phyloP scores from a whole-genome alignment of 2,888 invertebrate species.

The Acanthosepion pharaonis region DNA sequence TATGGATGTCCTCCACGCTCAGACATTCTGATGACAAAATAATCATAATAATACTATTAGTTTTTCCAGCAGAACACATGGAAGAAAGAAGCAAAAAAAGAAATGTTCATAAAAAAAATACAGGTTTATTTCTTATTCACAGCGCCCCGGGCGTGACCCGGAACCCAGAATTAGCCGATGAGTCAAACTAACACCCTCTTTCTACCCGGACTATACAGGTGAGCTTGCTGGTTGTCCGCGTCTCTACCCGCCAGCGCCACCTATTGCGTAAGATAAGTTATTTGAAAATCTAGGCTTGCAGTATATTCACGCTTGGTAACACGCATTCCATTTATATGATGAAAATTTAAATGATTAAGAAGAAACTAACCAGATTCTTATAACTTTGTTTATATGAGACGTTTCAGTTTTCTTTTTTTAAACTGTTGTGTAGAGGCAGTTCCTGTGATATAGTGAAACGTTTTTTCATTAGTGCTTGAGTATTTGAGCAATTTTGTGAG shows the following conservation, averaged over 20 bases:
- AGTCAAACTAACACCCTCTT: conserved; percentile 12
- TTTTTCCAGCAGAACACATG: not conserved
- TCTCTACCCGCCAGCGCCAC: not conserved
- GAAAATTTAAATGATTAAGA: not conserved
- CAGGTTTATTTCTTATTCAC: conserved; percentile 22
- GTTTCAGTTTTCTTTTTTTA: not conserved
- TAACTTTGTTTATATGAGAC: not conserved
- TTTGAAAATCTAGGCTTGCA: conserved; percentile 2
- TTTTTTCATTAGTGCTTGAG: not conserved
- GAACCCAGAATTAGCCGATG: not conserved
- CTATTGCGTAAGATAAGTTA: not conserved
- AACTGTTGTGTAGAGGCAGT: not conserved
- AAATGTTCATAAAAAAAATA: not conserved
- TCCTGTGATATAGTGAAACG: not conserved
- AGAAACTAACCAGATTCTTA: not conserved
- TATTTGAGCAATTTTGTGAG: no score
- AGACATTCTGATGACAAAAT: not conserved
- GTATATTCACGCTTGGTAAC: conserved; percentile 15
- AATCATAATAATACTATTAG: not conserved
- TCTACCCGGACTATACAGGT: not conserved
- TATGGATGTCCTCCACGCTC: conserved; percentile 9
- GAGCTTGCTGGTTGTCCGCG: not conserved
- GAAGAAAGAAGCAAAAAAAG: not conserved
- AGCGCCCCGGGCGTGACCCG: not conserved
- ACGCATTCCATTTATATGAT: not conserved